Conservation (phyloP, 2,797 vertebrate species). For the Bovichtus variegatus region DNA sequence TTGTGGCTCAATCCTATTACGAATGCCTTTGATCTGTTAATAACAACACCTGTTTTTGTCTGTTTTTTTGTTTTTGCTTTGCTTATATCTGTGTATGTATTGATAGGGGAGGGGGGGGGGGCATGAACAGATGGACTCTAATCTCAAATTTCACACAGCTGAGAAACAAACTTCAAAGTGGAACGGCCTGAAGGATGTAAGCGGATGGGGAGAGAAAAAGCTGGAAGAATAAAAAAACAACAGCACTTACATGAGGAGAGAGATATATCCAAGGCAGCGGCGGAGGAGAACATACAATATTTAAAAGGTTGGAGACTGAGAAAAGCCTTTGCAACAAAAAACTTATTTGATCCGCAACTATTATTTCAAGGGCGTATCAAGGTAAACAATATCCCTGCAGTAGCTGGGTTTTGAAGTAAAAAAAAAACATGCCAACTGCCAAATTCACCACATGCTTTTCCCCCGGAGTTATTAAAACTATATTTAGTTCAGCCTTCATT, state of each 20-base stretch:
- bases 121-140: slow-evolving; percentile 66
- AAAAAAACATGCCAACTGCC: slow-evolving; percentile 59
- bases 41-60: slow-evolving; percentile 9
- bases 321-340: slow-evolving; percentile 61
- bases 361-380: slow-evolving; percentile 76
- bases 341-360: slow-evolving; percentile 70
- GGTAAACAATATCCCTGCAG: slow-evolving; percentile 71
- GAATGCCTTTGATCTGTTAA: slow-evolving; percentile 24
- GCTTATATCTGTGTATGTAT: slow-evolving; percentile 48
- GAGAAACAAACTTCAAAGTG: slow-evolving; percentile 73
- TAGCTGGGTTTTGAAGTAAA: slow-evolving; percentile 59
- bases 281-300: slow-evolving; percentile 71
- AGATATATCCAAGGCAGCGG: slow-evolving; percentile 56
- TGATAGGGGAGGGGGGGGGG: neutral
- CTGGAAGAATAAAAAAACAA: slow-evolving; percentile 59
- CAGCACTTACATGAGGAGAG: slow-evolving; percentile 71
- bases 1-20: neutral
- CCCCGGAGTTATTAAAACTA: slow-evolving; percentile 49
- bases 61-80: slow-evolving; percentile 52
- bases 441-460: slow-evolving; percentile 43
- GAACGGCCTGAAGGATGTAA: slow-evolving; percentile 62
- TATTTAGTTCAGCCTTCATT: slow-evolving; percentile 62
- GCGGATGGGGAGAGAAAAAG: slow-evolving; percentile 13
- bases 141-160: slow-evolving; percentile 67
- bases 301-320: slow-evolving; percentile 71